phyloP scores from a whole-genome alignment of 2,888 invertebrate species.

The Blastobasis adustella region DNA sequence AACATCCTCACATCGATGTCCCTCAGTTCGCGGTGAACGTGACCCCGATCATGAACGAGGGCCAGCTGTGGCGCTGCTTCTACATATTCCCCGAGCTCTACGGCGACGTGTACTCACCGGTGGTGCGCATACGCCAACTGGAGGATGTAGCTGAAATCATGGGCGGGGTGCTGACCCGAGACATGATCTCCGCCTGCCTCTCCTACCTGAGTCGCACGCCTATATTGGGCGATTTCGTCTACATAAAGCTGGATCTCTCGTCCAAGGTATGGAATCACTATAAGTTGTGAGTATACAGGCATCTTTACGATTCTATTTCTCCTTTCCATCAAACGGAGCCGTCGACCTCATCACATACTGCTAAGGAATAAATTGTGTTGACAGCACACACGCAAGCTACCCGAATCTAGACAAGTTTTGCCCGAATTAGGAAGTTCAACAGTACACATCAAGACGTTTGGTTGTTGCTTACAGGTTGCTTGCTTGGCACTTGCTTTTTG shows the following conservation, averaged over 20 bases:
- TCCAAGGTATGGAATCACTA: constrained; percentile 35
- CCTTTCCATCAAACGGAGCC: not conserved
- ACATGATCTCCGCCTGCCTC: constrained; percentile 66
- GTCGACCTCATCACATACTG: not conserved
- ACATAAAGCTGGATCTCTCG: constrained; percentile 70
- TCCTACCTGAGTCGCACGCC: constrained; percentile 71
- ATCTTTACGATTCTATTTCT: not conserved
- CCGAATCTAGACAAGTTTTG: too few relatives aligned
- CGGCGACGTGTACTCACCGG: constrained; percentile 45
- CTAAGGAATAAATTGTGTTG: too few relatives aligned
- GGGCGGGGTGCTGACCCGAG: constrained; percentile 64
- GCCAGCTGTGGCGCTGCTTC: constrained; percentile 59
- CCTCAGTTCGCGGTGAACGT: constrained; percentile 47
- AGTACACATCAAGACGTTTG: too few relatives aligned
- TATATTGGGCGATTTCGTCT: constrained; percentile 65
- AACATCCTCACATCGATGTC: not conserved
- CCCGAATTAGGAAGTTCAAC: too few relatives aligned
- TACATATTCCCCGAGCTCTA: constrained; percentile 60
- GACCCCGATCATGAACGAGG: constrained; percentile 51
- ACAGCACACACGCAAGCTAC: too few relatives aligned
- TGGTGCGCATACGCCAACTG: constrained; percentile 33
- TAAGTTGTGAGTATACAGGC: too few relatives aligned
- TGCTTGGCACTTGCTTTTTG: too few relatives aligned
- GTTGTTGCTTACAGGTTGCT: too few relatives aligned
- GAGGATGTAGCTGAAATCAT: constrained; percentile 46